Evolutionary conservation across 2,888 invertebrate genomes (phyloP).

Genomic region (Calameuta idolon): DNA sequence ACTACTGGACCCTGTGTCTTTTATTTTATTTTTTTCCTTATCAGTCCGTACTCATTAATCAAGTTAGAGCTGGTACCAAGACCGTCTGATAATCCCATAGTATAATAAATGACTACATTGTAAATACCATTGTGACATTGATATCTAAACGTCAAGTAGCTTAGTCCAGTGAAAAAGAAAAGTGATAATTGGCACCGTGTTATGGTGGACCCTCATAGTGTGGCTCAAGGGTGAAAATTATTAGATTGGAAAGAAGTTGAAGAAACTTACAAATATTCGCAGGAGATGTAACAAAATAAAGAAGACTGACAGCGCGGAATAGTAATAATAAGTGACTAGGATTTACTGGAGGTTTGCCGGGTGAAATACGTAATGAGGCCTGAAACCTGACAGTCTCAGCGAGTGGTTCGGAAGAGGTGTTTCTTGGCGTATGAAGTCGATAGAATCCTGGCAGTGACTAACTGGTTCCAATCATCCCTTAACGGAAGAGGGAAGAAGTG

Average conservation of each 20-base stretch:
- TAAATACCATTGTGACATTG: not conserved
- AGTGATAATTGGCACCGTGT: not conserved
- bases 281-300: not conserved
- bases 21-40: not conserved
- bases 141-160: not conserved
- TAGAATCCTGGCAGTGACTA: not conserved
- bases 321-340: not conserved
- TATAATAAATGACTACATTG: not conserved
- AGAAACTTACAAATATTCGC: not conserved
- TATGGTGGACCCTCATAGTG: not conserved
- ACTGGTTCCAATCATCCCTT: not conserved
- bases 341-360: not conserved
- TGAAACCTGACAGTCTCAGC: not conserved
- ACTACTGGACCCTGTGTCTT: not conserved
- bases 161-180: not conserved
- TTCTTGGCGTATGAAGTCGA: not conserved
- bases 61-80: not conserved
- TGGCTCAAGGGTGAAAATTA: not conserved
- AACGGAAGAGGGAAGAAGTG: not conserved
- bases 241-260: not conserved
- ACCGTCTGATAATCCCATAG: not conserved
- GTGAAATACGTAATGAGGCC: not conserved
- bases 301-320: not conserved
- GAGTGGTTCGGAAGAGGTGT: not conserved
- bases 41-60: not conserved